Conservation (phyloP, 37 sponge, comb jelly and placozoan species). For the Aplysina aerophoba region DNA sequence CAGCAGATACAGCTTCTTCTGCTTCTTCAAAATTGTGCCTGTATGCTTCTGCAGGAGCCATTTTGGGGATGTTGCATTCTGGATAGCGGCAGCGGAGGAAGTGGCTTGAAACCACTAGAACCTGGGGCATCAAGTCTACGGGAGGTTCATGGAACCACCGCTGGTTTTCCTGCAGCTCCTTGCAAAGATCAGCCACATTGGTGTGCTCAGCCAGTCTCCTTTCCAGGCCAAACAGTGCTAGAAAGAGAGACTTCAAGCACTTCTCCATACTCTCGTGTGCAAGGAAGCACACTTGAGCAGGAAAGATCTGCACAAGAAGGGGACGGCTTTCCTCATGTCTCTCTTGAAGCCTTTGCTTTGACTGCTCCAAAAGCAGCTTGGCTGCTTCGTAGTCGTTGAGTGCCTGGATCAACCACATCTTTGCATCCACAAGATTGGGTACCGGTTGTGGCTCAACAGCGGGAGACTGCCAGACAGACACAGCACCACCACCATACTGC, state of each 20-base stretch:
- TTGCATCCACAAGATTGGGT: conserved; percentile 14
- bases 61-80: conserved; percentile 10
- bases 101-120: no score
- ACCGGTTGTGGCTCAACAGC: conserved; percentile 16
- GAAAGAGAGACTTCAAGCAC: conserved; percentile 31
- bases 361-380: background rate
- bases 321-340: background rate
- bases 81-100: conserved; percentile 49
- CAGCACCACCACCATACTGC: background rate
- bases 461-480: conserved; percentile 8
- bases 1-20: no score
- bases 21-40: no score
- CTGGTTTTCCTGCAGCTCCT: conserved; percentile 18
- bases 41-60: no score
- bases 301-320: conserved; percentile 24
- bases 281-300: conserved; percentile 74
- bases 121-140: no score
- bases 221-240: conserved; percentile 13
- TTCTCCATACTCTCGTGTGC: conserved; percentile 75
- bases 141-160: no score
- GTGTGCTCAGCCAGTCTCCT: conserved; percentile 15
- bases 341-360: background rate
- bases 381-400: conserved; percentile 27
- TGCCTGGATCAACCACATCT: conserved; percentile 16
- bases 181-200: conserved; percentile 23